Evolutionary conservation across 37 sponge, comb jelly and placozoan species (phyloP).

Genomic region (Axinella damicornis): DNA sequence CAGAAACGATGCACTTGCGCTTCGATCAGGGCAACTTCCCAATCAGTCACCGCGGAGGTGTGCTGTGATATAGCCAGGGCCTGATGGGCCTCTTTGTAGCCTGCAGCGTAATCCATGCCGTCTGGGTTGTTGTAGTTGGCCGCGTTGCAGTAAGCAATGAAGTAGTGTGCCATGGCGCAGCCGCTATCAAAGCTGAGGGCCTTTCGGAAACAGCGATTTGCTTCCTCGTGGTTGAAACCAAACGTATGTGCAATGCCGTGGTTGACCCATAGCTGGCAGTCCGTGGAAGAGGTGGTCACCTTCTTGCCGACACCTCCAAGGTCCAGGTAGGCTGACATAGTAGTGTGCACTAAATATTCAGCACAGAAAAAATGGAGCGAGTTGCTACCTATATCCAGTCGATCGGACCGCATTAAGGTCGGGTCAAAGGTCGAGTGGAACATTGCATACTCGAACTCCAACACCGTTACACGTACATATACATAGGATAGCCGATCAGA

Average conservation of each 20-base stretch:
- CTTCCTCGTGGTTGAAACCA: slow-evolving; percentile 65
- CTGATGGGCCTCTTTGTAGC: slow-evolving; percentile 41
- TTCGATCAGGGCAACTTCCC: slow-evolving; percentile 63
- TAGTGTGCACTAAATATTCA: too few relatives aligned
- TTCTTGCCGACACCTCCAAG: slow-evolving; percentile 39
- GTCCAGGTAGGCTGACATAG: background rate
- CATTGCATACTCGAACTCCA: too few relatives aligned
- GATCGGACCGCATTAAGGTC: too few relatives aligned
- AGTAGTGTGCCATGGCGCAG: slow-evolving; percentile 72
- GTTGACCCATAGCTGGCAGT: slow-evolving; percentile 59
- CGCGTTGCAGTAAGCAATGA: slow-evolving; percentile 68
- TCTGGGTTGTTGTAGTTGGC: slow-evolving; percentile 65
- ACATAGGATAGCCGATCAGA: too few relatives aligned
- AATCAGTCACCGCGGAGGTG: slow-evolving; percentile 27
- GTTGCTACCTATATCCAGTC: too few relatives aligned
- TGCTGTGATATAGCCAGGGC: slow-evolving; percentile 18
- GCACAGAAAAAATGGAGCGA: too few relatives aligned
- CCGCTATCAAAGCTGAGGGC: slow-evolving; percentile 31
- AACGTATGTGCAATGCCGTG: slow-evolving; percentile 36
- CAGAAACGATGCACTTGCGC: slow-evolving; percentile 57
- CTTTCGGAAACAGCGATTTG: slow-evolving; percentile 45
- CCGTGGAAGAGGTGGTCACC: slow-evolving; percentile 60
- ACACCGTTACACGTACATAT: too few relatives aligned
- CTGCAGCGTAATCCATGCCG: slow-evolving; percentile 59
- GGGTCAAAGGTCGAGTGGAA: too few relatives aligned